phyloP scores from a whole-genome alignment of 2,888 invertebrate species.

The Apocheima hispidaria region DNA sequence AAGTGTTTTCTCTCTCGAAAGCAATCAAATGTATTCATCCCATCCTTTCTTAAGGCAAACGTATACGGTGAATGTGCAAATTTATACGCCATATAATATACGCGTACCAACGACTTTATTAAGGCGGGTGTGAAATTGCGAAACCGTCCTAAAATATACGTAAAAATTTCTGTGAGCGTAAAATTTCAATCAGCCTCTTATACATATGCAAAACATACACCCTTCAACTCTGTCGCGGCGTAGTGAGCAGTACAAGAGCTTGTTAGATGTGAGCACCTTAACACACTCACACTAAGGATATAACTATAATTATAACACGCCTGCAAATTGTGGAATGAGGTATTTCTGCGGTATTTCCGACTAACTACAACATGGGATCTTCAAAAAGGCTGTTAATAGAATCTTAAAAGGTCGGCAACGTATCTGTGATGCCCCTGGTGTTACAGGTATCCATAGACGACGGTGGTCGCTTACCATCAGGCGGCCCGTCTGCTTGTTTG shows the following conservation, averaged over 20 bases:
- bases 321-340: no score
- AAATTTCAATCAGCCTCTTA: constrained; percentile 82
- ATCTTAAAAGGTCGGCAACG: no score
- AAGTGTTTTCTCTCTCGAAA: constrained; percentile 25
- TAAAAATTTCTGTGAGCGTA: constrained; percentile 77
- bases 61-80: constrained; percentile 42
- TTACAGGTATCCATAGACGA: no score
- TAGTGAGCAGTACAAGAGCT: constrained; percentile 13
- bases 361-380: no score
- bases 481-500: no score
- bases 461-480: no score
- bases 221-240: constrained; percentile 35
- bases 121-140: constrained; percentile 69
- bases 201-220: constrained; percentile 76
- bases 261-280: background rate
- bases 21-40: constrained; percentile 36
- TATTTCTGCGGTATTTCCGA: no score
- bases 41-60: constrained; percentile 27
- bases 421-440: no score
- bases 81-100: constrained; percentile 54
- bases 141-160: constrained; percentile 74
- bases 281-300: background rate
- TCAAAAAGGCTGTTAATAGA: no score
- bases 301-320: no score
- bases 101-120: constrained; percentile 63